These are phyloP conservation scores for Gnathonemus echidnorhynchus DNA, from an alignment of 2,113 vertebrate species.

Conservation along the genomic window DNA sequence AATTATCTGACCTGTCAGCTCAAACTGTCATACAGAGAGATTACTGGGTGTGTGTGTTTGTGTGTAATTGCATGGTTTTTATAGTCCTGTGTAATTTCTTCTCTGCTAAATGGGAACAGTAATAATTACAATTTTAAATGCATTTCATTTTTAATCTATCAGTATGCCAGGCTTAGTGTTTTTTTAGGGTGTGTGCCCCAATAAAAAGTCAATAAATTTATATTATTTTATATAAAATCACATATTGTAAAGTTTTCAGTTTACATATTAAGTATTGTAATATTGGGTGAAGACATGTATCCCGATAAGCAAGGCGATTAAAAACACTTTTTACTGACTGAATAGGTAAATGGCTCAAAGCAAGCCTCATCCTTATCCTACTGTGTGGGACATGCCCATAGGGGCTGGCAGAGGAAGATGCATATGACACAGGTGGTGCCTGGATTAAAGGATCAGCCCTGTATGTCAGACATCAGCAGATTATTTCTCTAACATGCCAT, in stretches of 20 bases:
- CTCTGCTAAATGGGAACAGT: background rate
- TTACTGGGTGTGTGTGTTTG: background rate
- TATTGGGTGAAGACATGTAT: background rate
- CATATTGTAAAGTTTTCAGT: background rate
- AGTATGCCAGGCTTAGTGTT: background rate
- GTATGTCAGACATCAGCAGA: background rate
- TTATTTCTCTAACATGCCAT: constrained; percentile 12
- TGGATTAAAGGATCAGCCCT: constrained; percentile 21
- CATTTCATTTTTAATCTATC: background rate
- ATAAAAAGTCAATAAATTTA: background rate
- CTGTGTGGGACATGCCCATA: background rate
- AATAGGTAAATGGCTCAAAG: background rate
- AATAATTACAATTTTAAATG: background rate
- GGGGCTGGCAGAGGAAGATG: background rate
- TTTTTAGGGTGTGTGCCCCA: background rate
- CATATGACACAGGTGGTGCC: background rate
- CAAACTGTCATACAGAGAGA: background rate
- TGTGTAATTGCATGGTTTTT: background rate
- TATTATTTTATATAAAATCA: background rate
- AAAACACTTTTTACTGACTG: background rate
- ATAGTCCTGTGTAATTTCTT: background rate
- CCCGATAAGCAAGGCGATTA: background rate
- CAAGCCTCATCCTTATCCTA: background rate
- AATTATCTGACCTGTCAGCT: background rate
- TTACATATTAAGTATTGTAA: background rate